phyloP scores from a whole-genome alignment of 2,113 vertebrate genomes.

The Hydropotes inermis region DNA sequence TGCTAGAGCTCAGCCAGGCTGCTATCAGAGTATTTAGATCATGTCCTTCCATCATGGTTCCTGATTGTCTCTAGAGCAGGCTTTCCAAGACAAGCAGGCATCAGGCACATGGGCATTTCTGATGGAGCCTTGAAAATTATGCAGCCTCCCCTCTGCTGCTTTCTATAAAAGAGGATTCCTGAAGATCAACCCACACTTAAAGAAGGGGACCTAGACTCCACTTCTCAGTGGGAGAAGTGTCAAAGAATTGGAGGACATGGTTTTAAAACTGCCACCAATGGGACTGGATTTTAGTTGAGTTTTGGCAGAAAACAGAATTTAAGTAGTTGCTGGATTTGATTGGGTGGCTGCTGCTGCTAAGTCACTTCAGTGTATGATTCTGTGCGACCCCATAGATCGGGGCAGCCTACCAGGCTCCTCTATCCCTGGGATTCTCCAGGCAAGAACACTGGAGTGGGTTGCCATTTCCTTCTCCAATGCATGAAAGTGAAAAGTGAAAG shows the following conservation, averaged over 20 bases:
- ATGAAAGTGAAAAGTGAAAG: background rate
- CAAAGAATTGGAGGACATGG: background rate
- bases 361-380: background rate
- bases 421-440: background rate
- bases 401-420: background rate
- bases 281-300: background rate
- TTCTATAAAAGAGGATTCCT: background rate
- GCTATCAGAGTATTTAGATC: background rate
- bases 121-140: background rate
- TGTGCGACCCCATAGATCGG: accelerated
- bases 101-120: background rate
- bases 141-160: background rate
- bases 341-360: background rate
- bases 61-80: background rate
- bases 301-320: background rate
- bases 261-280: background rate
- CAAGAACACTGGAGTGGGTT: background rate
- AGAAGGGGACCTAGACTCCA: background rate
- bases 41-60: background rate
- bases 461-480: background rate
- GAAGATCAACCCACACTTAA: background rate
- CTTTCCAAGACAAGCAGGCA: background rate
- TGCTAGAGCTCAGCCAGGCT: background rate
- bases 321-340: background rate
- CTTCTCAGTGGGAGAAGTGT: background rate